These are phyloP conservation scores for Actinopyga echinites DNA, from an alignment of 53 echinoderm and acorn worm species.

Conservation along the genomic window DNA sequence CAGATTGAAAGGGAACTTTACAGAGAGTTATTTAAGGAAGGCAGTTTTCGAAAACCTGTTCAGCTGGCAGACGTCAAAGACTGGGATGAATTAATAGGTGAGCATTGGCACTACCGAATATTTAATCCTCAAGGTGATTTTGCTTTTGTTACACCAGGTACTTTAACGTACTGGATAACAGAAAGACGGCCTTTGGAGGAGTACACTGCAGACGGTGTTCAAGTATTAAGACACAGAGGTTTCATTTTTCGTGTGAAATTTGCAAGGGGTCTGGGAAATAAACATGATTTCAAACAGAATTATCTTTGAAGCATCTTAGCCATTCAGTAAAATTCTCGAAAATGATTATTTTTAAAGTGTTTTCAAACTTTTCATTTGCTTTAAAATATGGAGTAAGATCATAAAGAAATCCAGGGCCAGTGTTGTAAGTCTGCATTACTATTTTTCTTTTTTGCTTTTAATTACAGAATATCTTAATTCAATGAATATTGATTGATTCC, in stretches of 20 bases:
- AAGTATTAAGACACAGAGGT: conserved; percentile 27
- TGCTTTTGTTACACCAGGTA: conserved; percentile 41
- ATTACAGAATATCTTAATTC: too few relatives aligned
- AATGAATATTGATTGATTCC: too few relatives aligned
- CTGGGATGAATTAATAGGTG: conserved; percentile 24
- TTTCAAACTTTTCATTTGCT: too few relatives aligned
- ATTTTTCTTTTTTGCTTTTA: too few relatives aligned
- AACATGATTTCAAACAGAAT: conserved; percentile 16
- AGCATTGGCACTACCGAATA: conserved; percentile 45
- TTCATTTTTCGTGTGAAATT: conserved; percentile 54
- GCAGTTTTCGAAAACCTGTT: too few relatives aligned
- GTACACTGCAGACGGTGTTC: conserved; percentile 39
- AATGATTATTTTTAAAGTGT: too few relatives aligned
- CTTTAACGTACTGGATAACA: conserved; percentile 34
- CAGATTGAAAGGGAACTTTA: conserved; percentile 4
- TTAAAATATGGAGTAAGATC: too few relatives aligned
- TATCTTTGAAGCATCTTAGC: not conserved
- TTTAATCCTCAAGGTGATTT: conserved; percentile 53
- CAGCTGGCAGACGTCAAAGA: not conserved
- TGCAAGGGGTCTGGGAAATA: conserved; percentile 29
- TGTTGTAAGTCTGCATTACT: too few relatives aligned
- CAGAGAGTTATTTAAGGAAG: not conserved
- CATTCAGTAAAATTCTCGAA: too few relatives aligned
- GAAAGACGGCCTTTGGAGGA: conserved; percentile 61
- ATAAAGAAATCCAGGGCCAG: too few relatives aligned